These are phyloP conservation scores for Mandrillus leucophaeus DNA, from an alignment of 2,113 vertebrate species.

Conservation along the genomic window DNA sequence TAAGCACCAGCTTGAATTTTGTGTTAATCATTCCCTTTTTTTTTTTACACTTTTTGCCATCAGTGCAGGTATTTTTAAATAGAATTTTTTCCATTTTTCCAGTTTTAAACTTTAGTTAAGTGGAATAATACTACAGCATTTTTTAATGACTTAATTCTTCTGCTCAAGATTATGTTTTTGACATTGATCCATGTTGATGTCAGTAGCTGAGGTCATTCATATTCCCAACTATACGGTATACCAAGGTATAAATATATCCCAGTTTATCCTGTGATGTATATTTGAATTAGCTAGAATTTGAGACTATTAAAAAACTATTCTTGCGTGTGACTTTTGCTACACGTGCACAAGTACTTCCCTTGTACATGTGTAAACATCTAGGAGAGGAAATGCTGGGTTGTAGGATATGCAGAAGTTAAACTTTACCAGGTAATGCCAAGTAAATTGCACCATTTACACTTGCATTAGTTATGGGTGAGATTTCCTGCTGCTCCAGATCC, in stretches of 20 bases:
- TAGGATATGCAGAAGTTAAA: background rate
- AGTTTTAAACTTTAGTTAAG: constrained; percentile 7
- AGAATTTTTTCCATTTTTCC: background rate
- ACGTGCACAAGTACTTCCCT: background rate
- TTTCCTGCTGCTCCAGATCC: background rate
- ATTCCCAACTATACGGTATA: background rate
- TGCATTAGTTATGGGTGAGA: background rate
- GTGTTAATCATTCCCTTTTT: background rate
- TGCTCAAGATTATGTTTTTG: background rate
- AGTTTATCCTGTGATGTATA: background rate
- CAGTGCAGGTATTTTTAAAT: background rate
- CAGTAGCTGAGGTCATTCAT: background rate
- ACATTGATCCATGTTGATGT: background rate
- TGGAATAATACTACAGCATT: background rate
- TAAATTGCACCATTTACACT: background rate
- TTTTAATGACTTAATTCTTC: background rate
- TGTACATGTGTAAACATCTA: background rate
- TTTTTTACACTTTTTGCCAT: background rate
- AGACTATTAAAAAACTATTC: background rate
- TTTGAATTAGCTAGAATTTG: background rate
- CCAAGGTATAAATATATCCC: background rate
- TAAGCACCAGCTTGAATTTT: background rate
- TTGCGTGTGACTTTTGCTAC: background rate
- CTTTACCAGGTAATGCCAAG: background rate
- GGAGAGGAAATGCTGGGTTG: background rate